Base-by-base conservation (phyloP, 2,113 vertebrate genomes). In the Picathartes gymnocephalus region DNA sequence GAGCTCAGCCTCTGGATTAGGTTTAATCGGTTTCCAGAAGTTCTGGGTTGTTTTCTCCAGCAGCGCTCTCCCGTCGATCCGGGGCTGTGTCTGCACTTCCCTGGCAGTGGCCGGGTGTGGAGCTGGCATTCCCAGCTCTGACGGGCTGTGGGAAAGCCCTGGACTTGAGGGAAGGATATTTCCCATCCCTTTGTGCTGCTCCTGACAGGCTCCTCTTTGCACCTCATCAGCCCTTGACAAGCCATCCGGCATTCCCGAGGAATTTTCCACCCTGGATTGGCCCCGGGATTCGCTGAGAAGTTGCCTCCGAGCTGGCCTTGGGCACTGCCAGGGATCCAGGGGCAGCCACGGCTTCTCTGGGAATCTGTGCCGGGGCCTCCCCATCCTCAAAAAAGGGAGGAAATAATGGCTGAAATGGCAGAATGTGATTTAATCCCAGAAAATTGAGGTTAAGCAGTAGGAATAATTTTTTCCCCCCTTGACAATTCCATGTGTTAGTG, bases 181-280 rank as follows among this genome's bases (percentile, higher is more conserved):
- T 85, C 85, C 77, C 92, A 70, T 88, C 90, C 84, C 69, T 80
- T 35, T 54, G 82, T 78, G 92, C 85, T n/a, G 69, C 90, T 94
- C 48, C 0, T 84, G 96, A 96, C 97, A 95, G 95, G 88, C 58
- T 90, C 88, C 94, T 96, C 93, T 97, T 94, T 60, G 86, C 94
- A 95, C 93, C 91, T 97, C 94, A 88, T 95, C 94, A 82, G 72
- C 14, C 0, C 60, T 39, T 91, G 86, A 88, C 74, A 45, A 62
- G 82, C 1, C 28, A 81, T 1, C 21, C 0, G 13, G 51, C 24
- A 64, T 94, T 81, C 84, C 92, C 50, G 60, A 8, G 3, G 62
- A 77, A 30, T 27, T 56, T 92, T 50, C 81, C 86, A 33, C 61
- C 83, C 64, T 61, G 84, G 83, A 35, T 6, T 2, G n/a, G 70